phyloP scores from a whole-genome alignment of 1,140 invertebrate genomes.

The Drosophila truncata region DNA sequence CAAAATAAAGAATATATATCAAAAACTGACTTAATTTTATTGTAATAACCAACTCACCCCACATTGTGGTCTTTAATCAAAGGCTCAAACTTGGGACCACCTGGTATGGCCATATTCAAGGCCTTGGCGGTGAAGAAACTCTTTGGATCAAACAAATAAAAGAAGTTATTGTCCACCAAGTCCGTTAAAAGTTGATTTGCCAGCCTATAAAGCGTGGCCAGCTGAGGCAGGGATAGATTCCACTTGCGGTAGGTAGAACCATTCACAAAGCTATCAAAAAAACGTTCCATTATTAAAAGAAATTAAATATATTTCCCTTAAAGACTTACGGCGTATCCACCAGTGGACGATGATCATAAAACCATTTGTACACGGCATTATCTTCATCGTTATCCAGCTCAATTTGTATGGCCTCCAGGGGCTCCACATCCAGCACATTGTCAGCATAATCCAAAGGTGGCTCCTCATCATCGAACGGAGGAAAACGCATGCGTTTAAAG shows the following conservation, averaged over 20 bases:
- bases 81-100: slow-evolving; percentile 99
- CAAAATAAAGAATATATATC: slow-evolving; percentile 54
- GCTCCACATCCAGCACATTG: slow-evolving; percentile 99
- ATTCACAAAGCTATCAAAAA: slow-evolving; percentile 92
- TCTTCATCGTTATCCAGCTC: slow-evolving; percentile 99
- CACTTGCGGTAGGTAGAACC: slow-evolving; percentile 98
- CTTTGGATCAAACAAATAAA: slow-evolving; percentile 99
- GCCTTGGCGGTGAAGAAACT: slow-evolving; percentile 99
- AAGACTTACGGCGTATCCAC: slow-evolving; percentile 92
- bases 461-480: slow-evolving; percentile 99
- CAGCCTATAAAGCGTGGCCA: slow-evolving; percentile 98
- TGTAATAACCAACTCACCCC: slow-evolving; percentile 87
- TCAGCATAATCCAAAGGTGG: slow-evolving; percentile 99
- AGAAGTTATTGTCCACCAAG: slow-evolving; percentile 99
- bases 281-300: neutral
- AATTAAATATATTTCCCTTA: neutral
- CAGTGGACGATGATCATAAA: slow-evolving; percentile 99
- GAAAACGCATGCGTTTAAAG: slow-evolving; percentile 99
- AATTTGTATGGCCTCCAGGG: slow-evolving; percentile 99
- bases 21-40: neutral
- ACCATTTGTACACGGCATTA: slow-evolving; percentile 95
- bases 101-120: slow-evolving; percentile 99
- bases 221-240: slow-evolving; percentile 97
- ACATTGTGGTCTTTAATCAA: slow-evolving; percentile 98
- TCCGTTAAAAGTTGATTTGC: slow-evolving; percentile 99